These are phyloP conservation scores for Linepithema humile DNA, from an alignment of 1,140 invertebrate genomes.

Conservation along the genomic window DNA sequence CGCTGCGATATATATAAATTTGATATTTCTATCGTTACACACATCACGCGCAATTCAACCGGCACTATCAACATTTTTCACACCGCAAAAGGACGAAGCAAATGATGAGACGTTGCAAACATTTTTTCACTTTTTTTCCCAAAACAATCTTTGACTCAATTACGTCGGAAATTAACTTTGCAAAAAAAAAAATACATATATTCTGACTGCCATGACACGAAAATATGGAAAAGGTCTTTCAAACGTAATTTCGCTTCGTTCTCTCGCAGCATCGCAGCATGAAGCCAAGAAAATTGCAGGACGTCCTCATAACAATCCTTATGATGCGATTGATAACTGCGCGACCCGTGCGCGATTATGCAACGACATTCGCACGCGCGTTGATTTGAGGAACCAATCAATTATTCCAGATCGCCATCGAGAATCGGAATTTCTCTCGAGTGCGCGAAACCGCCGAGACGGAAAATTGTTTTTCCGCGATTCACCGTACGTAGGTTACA, in stretches of 20 bases:
- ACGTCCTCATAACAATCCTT: not conserved
- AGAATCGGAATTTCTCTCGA: constrained; percentile 66
- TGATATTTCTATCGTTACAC: not conserved
- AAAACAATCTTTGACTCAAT: constrained; percentile 25
- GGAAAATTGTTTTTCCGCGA: constrained; percentile 74
- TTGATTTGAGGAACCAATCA: constrained; percentile 46
- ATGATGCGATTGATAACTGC: not conserved
- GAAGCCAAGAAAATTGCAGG: constrained; percentile 1
- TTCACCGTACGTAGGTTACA: constrained; percentile 48
- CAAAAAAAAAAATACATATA: no score
- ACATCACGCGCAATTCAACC: constrained; percentile 8
- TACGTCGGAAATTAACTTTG: constrained; percentile 13
- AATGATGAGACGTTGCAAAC: not conserved
- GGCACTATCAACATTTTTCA: not conserved
- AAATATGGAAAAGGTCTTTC: not conserved
- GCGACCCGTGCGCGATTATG: constrained; percentile 17
- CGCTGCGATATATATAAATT: not conserved
- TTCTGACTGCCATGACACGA: not conserved
- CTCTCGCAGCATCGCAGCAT: no score
- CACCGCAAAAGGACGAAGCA: not conserved
- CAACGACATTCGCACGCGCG: constrained; percentile 21
- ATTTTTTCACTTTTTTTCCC: not conserved
- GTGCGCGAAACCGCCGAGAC: constrained; percentile 64
- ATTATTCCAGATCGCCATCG: constrained; percentile 60
- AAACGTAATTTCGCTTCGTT: constrained; percentile 19